A percentile compares a stretch with the other conserved stretches of the same genome.
Evolutionary conservation across 92 coral and sea anemone species (phyloP).

Genomic region (Porites divaricata): DNA sequence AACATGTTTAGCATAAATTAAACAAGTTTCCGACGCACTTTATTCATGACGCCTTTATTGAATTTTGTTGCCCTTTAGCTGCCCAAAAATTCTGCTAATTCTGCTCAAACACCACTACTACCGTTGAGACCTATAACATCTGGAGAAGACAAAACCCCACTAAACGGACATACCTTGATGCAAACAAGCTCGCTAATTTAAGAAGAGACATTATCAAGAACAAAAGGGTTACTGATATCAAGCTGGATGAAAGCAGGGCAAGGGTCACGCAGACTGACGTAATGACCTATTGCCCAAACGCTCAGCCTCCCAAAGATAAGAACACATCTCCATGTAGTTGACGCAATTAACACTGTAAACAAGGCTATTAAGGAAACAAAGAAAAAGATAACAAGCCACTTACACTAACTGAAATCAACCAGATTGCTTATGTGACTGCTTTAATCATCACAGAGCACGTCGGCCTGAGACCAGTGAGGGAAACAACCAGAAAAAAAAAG

Average conservation of each 20-base stretch:
- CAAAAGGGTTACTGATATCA: neutral
- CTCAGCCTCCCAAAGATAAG: neutral
- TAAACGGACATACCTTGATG: constrained; percentile 9
- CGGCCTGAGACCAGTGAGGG: neutral
- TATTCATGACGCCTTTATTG: too few relatives aligned
- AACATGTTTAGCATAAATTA: too few relatives aligned
- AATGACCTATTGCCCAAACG: constrained; percentile 1
- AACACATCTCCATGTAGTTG: neutral
- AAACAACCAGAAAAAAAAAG: constrained; percentile 1
- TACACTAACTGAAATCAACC: too few relatives aligned
- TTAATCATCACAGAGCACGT: neutral
- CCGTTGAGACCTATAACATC: too few relatives aligned
- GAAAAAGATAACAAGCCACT: too few relatives aligned
- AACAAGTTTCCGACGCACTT: too few relatives aligned
- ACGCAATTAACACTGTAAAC: neutral
- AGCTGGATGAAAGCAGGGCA: neutral
- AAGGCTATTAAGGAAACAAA: too few relatives aligned
- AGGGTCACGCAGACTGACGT: constrained; percentile 2
- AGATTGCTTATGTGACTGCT: too few relatives aligned
- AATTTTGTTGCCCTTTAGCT: too few relatives aligned
- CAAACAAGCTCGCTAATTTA: constrained; percentile 9
- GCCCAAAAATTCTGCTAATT: too few relatives aligned
- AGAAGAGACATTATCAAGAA: constrained; percentile 5
- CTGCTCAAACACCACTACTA: too few relatives aligned
- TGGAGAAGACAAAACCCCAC: too few relatives aligned